Conservation (phyloP, 2,888 invertebrate species). For the Scaptomyza caliginosa region DNA sequence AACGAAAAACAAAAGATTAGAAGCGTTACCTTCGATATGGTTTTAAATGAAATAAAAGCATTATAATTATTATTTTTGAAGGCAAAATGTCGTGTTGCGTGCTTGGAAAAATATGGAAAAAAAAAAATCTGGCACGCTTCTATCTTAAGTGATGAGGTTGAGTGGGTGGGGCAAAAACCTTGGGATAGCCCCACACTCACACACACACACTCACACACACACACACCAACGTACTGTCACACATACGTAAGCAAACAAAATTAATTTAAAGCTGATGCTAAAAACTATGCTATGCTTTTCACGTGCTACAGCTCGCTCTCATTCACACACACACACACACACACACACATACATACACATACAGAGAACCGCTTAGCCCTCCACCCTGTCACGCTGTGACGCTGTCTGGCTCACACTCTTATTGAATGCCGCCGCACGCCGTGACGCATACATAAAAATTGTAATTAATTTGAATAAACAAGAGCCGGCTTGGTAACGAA, state of each 20-base stretch:
- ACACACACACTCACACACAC: constrained; percentile 2
- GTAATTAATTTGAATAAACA: constrained; percentile 55
- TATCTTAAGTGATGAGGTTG: neutral
- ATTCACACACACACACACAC: neutral
- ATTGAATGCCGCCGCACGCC: constrained; percentile 43
- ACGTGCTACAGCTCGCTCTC: constrained; percentile 35
- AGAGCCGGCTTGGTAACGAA: constrained; percentile 44
- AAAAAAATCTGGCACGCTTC: neutral
- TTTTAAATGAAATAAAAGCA: neutral
- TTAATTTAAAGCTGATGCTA: constrained; percentile 61
- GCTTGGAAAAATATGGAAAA: neutral
- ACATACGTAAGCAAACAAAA: constrained; percentile 28
- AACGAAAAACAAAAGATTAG: neutral
- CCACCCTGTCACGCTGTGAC: neutral
- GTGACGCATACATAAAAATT: constrained; percentile 46
- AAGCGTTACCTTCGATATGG: neutral
- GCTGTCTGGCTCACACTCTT: neutral
- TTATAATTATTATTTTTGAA: neutral
- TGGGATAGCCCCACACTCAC: constrained; percentile 33
- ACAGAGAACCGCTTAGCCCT: neutral
- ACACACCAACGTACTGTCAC: neutral
- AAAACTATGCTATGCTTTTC: constrained; percentile 55
- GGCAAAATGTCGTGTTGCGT: neutral
- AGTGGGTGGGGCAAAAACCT: constrained; percentile 19
- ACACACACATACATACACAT: neutral